phyloP scores from a whole-genome alignment of 2,113 vertebrate species.

The Macaca nemestrina region DNA sequence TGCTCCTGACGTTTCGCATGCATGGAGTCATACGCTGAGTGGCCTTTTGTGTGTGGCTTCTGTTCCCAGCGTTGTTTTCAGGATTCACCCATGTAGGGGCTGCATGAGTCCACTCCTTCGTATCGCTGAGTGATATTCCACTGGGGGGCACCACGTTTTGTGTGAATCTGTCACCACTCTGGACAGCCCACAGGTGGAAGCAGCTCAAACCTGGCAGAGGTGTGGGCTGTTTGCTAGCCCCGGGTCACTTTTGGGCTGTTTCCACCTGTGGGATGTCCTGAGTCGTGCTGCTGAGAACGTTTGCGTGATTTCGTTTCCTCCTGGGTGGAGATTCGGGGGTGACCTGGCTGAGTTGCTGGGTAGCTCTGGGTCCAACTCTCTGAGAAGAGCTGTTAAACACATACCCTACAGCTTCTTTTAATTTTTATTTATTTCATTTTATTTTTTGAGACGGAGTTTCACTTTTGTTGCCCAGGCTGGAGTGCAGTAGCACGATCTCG shows the following conservation, averaged over 20 bases:
- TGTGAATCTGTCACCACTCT: accelerated
- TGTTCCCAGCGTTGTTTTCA: no score
- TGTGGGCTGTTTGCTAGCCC: neutral
- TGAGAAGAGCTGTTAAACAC: neutral
- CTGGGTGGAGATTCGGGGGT: neutral
- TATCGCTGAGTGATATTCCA: neutral
- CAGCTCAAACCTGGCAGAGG: accelerated
- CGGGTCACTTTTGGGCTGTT: neutral
- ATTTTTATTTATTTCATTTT: no score
- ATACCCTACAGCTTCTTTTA: no score
- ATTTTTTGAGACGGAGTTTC: no score
- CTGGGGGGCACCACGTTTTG: accelerated
- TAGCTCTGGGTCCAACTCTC: neutral
- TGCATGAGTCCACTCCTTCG: neutral
- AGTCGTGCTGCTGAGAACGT: neutral
- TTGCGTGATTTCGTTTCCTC: neutral
- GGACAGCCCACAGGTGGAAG: no score
- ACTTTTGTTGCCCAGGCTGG: no score
- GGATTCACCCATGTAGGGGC: accelerated
- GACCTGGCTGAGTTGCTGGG: neutral
- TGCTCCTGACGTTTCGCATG: accelerated
- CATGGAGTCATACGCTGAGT: accelerated
- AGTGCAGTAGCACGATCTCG: no score
- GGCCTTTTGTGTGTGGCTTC: neutral
- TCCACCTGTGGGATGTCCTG: accelerated